Evolutionary conservation across 2,113 vertebrate species (phyloP).

Genomic region (Pteruthius melanotis): DNA sequence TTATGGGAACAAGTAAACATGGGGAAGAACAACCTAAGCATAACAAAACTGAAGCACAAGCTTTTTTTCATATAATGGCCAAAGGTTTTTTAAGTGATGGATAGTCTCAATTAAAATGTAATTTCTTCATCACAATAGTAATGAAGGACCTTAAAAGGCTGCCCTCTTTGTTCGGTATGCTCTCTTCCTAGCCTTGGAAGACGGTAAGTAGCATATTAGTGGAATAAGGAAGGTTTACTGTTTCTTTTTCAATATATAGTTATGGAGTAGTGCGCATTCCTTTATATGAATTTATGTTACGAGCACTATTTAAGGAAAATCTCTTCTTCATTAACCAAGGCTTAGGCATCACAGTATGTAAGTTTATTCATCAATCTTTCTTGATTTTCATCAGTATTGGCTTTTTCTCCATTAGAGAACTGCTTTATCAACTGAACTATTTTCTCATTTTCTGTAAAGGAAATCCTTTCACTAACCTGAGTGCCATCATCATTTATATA

Average conservation of each 20-base stretch:
- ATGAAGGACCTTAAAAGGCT: neutral
- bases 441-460: neutral
- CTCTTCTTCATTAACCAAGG: neutral
- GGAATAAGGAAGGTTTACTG: neutral
- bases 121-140: neutral
- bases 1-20: neutral
- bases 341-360: neutral
- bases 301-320: neutral
- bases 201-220: neutral
- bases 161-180: neutral
- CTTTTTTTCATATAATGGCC: neutral
- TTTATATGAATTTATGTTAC: neutral
- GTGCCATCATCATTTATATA: neutral
- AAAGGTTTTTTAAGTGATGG: neutral
- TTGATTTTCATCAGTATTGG: neutral
- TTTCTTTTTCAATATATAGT: neutral
- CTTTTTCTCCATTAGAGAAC: neutral
- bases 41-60: neutral
- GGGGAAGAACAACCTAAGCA: neutral
- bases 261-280: neutral
- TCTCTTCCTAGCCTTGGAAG: neutral
- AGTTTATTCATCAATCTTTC: neutral
- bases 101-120: neutral
- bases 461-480: neutral
- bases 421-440: neutral